Evolutionary conservation across 1,140 invertebrate genomes (phyloP), one percentile per base, ranked within the genome.

Genomic region (Achroia grisella): DNA sequence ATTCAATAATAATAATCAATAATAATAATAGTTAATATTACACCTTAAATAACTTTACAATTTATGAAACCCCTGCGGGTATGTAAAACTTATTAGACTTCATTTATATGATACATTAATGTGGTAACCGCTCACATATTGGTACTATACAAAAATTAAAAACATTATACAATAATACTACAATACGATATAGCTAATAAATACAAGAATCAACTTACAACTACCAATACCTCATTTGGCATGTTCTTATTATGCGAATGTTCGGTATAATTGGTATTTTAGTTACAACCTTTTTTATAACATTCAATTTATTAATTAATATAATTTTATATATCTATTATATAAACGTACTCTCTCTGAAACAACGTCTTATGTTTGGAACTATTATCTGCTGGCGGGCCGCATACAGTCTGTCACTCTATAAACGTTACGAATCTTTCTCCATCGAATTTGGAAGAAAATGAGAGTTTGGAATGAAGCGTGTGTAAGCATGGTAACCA

Each of bases 111-210:
- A 78, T 80, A 83, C 76, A 83, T 66, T 55, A 64, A 62, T 66
- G 60, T 48, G 62, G 63, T 55, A 51, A 52, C 56, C 51, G 41
- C 48, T 62, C 69, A 73, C 71, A 62, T 56, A 37, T 68, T 57
- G 49, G 69, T 79, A 77, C 80, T 84, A 84, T 84, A 84, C 78
- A 84, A 84, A 84, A 84, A 84, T 80, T 82, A 79, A 84, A 84
- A 82, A 84, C 74, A 72, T 83, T 78, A 75, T 71, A 79, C 70
- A 72, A 62, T 79, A 76, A 62, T 73, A 61, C 78, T 84, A 84
- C 72, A 52, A 70, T 84, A 84, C 69, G 55, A 76, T 84, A 84
- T 61, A 78, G 47, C 80, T 84, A 80, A 66, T 70, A 71, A 71
- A 67, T 80, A 82, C 73, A 77, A 82, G 78, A 80, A 77, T 72